Conservation (phyloP, 2,113 vertebrate species). For the Zosterops japonicus region DNA sequence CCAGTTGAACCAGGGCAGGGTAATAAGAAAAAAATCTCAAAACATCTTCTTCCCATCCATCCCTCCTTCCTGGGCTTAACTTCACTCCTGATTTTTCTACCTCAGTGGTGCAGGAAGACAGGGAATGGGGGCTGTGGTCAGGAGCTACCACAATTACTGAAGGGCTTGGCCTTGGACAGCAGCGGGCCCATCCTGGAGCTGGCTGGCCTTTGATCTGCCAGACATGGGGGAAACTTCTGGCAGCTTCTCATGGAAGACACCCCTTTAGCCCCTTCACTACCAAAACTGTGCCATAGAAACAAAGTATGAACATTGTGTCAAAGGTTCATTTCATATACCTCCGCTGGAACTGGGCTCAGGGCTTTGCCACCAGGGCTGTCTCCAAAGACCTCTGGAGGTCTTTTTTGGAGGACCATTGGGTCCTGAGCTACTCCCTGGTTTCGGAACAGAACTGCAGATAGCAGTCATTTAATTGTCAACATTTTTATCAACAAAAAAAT, state of each 20-base stretch:
- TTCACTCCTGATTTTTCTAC: neutral
- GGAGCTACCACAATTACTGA: neutral
- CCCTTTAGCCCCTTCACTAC: neutral
- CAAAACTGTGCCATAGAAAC: neutral
- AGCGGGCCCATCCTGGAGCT: neutral
- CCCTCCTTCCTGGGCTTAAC: neutral
- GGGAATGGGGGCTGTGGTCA: neutral
- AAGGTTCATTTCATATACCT: neutral
- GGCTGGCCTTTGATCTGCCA: neutral
- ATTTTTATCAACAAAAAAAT: neutral
- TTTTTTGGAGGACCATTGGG: neutral
- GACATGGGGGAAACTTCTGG: neutral
- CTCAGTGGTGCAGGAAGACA: neutral
- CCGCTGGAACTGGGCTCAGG: neutral
- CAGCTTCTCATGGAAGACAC: neutral
- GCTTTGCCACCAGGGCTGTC: neutral
- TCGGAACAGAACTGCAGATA: neutral
- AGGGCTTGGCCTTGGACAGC: neutral
- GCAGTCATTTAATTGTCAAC: neutral
- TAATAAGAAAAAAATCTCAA: neutral
- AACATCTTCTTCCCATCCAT: neutral
- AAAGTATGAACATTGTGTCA: neutral
- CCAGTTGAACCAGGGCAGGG: neutral
- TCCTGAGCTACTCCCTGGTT: neutral
- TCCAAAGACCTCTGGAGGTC: neutral